phyloP scores from a whole-genome alignment of 1,140 invertebrate genomes.

The Neodiprion lecontei region DNA sequence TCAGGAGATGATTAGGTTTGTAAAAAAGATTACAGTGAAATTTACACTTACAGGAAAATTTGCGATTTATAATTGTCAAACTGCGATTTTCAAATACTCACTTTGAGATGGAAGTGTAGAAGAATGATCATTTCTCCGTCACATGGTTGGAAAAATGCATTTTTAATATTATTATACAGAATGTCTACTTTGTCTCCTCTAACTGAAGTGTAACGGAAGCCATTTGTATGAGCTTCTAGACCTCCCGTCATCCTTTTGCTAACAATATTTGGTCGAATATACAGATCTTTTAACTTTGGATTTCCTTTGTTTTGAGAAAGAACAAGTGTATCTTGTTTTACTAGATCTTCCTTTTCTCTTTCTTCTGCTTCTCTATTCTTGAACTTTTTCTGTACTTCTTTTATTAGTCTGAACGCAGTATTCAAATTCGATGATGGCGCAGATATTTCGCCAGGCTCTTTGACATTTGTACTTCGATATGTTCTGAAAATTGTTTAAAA shows the following conservation, averaged over 20 bases:
- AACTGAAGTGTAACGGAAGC: conserved; percentile 97
- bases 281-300: conserved; percentile 98
- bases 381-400: conserved; percentile 99
- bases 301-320: conserved; percentile 96
- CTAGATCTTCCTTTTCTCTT: conserved; percentile 96
- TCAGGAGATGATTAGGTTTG: conserved; percentile 13
- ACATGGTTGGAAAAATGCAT: conserved; percentile 99
- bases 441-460: conserved; percentile 95
- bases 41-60: conserved; percentile 24
- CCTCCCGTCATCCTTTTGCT: conserved; percentile 93
- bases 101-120: conserved; percentile 97
- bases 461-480: conserved; percentile 97
- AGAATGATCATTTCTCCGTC: conserved; percentile 99
- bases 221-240: conserved; percentile 96
- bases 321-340: conserved; percentile 98
- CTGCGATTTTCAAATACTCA: conserved; percentile 42
- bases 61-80: conserved; percentile 3
- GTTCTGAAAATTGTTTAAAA: conserved; percentile 70
- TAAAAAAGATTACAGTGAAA: conserved; percentile 18
- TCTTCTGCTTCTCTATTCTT: conserved; percentile 98
- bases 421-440: conserved; percentile 96
- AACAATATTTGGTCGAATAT: conserved; percentile 98
- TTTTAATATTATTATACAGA: conserved; percentile 99
- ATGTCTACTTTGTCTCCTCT: conserved; percentile 99
- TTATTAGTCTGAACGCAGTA: conserved; percentile 96